Evolutionary conservation across 2,888 invertebrate species (phyloP).

Genomic region (Eupelmus urozonus): DNA sequence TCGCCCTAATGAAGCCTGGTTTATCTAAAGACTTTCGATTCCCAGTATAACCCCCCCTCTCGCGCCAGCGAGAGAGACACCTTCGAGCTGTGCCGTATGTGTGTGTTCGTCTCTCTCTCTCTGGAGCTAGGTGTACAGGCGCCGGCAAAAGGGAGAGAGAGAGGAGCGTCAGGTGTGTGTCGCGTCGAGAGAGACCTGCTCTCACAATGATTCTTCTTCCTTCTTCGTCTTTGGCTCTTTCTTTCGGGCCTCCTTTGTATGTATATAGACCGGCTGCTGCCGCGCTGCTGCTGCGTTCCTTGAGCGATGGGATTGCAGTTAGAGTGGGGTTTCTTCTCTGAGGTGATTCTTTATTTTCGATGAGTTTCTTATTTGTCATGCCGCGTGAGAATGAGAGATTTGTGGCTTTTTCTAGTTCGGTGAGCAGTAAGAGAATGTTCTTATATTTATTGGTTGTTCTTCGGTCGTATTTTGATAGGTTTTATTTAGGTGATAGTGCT

Average conservation of each 20-base stretch:
- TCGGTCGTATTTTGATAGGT: too few species aligned
- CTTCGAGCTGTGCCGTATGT: slow-evolving; percentile 72
- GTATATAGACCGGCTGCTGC: slow-evolving; percentile 10
- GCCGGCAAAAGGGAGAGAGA: slow-evolving; percentile 68
- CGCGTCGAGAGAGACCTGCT: slow-evolving; percentile 44
- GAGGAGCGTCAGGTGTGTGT: slow-evolving; percentile 53
- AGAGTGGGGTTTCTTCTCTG: not conserved
- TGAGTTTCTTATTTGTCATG: slow-evolving; percentile 41
- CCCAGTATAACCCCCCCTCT: slow-evolving; percentile 71
- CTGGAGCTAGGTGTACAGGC: slow-evolving; percentile 75
- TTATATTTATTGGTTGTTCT: too few species aligned
- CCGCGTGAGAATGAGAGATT: slow-evolving; percentile 34
- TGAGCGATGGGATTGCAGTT: too few species aligned
- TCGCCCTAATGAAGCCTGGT: slow-evolving; percentile 77
- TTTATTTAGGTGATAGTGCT: too few species aligned
- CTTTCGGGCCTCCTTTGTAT: slow-evolving; percentile 10
- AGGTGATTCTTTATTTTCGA: slow-evolving; percentile 8
- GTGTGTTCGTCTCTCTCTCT: too few species aligned
- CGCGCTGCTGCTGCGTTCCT: not conserved
- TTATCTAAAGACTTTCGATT: slow-evolving; percentile 77
- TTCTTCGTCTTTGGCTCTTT: not conserved
- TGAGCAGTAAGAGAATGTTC: too few species aligned
- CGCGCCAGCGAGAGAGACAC: slow-evolving; percentile 69
- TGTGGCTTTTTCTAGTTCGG: not conserved
- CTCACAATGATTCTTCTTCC: not conserved